phyloP scores from a whole-genome alignment of 2,113 vertebrate species.

The Piaya cayana region DNA sequence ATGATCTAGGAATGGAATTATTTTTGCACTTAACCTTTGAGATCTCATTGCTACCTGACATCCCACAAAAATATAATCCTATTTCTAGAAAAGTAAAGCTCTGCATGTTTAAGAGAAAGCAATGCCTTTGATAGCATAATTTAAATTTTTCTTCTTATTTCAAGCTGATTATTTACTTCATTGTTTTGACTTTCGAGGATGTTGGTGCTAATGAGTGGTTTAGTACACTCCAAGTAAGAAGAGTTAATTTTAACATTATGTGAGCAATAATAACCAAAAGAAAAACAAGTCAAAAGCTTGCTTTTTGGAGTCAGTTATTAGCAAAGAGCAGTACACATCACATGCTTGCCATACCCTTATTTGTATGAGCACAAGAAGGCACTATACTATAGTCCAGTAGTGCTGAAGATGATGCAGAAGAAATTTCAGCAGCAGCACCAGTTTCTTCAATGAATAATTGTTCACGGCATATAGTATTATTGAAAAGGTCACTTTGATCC shows the following conservation, averaged over 20 bases:
- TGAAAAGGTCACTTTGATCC: constrained; percentile 73
- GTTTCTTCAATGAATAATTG: constrained; percentile 72
- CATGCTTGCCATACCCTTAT: constrained; percentile 79
- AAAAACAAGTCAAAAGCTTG: constrained; percentile 2
- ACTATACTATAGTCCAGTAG: constrained; percentile 70
- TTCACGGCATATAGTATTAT: constrained; percentile 57
- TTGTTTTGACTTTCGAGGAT: background rate
- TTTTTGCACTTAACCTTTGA: background rate
- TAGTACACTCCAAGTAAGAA: constrained; percentile 20
- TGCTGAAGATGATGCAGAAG: constrained; percentile 67
- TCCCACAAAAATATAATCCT: background rate
- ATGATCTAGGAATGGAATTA: background rate
- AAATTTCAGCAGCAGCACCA: constrained; percentile 53
- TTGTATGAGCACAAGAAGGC: constrained; percentile 70
- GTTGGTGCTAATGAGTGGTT: background rate
- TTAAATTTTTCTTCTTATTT: background rate
- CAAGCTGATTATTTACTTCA: background rate
- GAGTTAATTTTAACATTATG: constrained; percentile 26
- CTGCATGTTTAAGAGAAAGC: background rate
- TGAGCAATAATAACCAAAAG: background rate
- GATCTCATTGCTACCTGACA: background rate
- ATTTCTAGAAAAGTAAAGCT: background rate
- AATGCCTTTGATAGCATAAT: background rate
- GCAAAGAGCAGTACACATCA: constrained; percentile 39
- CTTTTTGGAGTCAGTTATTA: constrained; percentile 47